Percentiles rank a stretch among this genome's conserved stretches.
Evolutionary conservation across 2,113 vertebrate genomes (phyloP).

Genomic region (Laticauda colubrina): DNA sequence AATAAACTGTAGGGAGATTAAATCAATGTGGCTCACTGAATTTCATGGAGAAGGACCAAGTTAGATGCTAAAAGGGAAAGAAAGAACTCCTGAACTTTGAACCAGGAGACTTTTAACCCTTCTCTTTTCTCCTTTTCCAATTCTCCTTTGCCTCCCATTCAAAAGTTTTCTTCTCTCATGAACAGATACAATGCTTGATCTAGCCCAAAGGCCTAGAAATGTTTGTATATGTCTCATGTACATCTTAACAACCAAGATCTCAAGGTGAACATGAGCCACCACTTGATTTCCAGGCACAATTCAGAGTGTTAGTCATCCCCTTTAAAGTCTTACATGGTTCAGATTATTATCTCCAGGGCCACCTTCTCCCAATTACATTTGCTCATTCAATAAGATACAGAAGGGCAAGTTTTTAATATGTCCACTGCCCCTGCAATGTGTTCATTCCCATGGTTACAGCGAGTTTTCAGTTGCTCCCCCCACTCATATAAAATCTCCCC

Average conservation of each 20-base stretch:
- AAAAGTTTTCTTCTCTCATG: no score
- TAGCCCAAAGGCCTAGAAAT: no score
- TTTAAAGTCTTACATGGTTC: neutral
- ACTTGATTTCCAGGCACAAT: neutral
- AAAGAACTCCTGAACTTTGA: neutral
- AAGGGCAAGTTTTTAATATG: neutral
- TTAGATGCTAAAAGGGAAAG: neutral
- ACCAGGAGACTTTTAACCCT: neutral
- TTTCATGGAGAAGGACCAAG: neutral
- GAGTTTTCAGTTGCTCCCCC: neutral
- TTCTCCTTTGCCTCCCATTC: no score
- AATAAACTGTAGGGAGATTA: neutral
- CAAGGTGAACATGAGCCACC: neutral
- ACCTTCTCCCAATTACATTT: neutral
- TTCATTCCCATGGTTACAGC: neutral
- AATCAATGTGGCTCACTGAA: neutral
- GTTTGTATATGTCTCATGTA: neutral
- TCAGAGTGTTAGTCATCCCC: neutral
- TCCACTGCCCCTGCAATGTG: neutral
- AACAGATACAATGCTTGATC: no score
- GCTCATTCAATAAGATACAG: neutral
- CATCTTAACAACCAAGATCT: neutral
- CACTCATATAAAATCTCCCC: neutral
- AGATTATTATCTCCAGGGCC: neutral
- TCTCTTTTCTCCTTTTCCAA: no score